Percentiles rank a stretch among this genome's conserved stretches.
These are phyloP conservation scores for Drosophila virilis DNA, from an alignment of 1,140 invertebrate species.

Conservation along the genomic window DNA sequence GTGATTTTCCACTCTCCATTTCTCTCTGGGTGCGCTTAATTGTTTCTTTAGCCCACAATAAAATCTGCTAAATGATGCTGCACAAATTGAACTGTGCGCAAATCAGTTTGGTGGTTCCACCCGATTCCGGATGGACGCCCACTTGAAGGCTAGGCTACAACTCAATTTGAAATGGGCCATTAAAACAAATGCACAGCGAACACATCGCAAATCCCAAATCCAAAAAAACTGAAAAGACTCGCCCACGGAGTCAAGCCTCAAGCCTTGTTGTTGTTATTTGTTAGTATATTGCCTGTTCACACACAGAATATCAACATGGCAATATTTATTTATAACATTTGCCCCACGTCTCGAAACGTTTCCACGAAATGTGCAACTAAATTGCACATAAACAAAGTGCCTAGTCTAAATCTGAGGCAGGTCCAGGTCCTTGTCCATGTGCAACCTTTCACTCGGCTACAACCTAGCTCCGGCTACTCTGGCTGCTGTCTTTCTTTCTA, in stretches of 20 bases:
- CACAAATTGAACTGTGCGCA: slow-evolving; percentile 75
- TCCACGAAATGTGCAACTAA: slow-evolving; percentile 57
- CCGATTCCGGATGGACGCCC: slow-evolving; percentile 51
- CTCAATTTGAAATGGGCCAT: slow-evolving; percentile 79
- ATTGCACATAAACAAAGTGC: slow-evolving; percentile 45
- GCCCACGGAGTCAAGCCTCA: slow-evolving; percentile 37
- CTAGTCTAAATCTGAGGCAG: slow-evolving; percentile 22
- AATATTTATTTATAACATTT: slow-evolving; percentile 79
- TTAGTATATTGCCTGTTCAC: slow-evolving; percentile 44
- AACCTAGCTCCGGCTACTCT: slow-evolving; percentile 25
- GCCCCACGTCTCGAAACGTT: slow-evolving; percentile 28
- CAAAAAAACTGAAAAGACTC: slow-evolving; percentile 34
- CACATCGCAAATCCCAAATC: slow-evolving; percentile 44
- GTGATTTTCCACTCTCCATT: slow-evolving; percentile 4
- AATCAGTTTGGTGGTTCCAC: slow-evolving; percentile 32
- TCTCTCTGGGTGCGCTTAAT: slow-evolving; percentile 38
- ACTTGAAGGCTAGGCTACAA: slow-evolving; percentile 54
- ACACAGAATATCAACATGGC: slow-evolving; percentile 71
- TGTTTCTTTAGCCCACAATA: slow-evolving; percentile 35
- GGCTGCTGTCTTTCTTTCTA: slow-evolving; percentile 44
- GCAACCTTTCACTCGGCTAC: slow-evolving; percentile 68
- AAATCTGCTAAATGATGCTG: slow-evolving; percentile 64
- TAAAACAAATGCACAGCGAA: slow-evolving; percentile 70
- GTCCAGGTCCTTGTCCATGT: slow-evolving; percentile 52
- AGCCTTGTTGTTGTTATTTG: slow-evolving; percentile 11